Evolutionary conservation across 2,888 invertebrate genomes (phyloP).

Genomic region (Tenthredo distinguenda): DNA sequence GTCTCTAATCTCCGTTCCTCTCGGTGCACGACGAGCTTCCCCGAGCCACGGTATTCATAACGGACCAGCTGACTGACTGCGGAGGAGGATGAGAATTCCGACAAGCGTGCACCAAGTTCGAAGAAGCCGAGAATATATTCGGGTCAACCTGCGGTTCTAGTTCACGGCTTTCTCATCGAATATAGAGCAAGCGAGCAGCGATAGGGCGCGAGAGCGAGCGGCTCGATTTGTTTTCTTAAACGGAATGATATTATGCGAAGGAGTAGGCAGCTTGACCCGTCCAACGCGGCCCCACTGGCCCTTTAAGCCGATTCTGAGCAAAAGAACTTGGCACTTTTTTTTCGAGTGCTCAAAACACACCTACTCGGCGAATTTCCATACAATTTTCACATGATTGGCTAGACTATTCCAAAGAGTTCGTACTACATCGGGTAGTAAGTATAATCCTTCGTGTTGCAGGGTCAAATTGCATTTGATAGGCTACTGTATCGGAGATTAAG

Average conservation of each 20-base stretch:
- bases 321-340: not conserved
- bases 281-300: not conserved
- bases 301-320: not conserved
- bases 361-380: not conserved
- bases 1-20: not conserved
- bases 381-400: not conserved
- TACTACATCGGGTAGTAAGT: not conserved
- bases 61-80: slow-evolving; percentile 34
- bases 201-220: slow-evolving; percentile 30
- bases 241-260: slow-evolving; percentile 7
- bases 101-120: slow-evolving; percentile 30
- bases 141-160: slow-evolving; percentile 45
- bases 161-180: slow-evolving; percentile 52
- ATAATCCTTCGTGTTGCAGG: slow-evolving; percentile 28
- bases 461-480: slow-evolving; percentile 45
- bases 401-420: not conserved
- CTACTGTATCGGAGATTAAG: slow-evolving; percentile 55
- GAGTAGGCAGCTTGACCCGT: not conserved
- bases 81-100: slow-evolving; percentile 39
- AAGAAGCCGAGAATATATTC: slow-evolving; percentile 39
- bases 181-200: slow-evolving; percentile 36
- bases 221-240: slow-evolving; percentile 38
- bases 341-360: not conserved
- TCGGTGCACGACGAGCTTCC: not conserved
- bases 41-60: slow-evolving; percentile 23